Evolutionary conservation across 1,140 invertebrate species (phyloP), one percentile per base, ranked within the genome.

Genomic region (Drosophila nigrodunni): DNA sequence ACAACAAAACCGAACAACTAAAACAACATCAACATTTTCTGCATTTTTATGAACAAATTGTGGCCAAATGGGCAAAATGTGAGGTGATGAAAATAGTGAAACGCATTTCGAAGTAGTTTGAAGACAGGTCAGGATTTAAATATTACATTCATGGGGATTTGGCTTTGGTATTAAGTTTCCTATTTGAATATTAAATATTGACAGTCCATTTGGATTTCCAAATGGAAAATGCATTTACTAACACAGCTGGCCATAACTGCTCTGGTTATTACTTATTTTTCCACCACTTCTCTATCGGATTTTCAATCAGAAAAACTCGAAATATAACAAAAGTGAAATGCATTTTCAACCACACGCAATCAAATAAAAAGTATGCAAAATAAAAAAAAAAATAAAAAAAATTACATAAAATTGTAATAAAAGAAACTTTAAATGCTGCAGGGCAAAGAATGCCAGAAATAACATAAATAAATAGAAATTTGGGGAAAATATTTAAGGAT

Each of bases 1-100:
- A 65, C 9, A 35, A 50, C n/a, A 18, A 52, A 37, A 46, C 49
- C 50, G 44, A 80, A 43, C 78, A 76, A 60, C 15, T n/a, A 10
- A 10, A 13, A 10, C 15, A 44, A 59, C 10, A 41, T 34, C 41
- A 21, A 21, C 37, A 80, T 49, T 77, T 80, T 72, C 77, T 73
- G 78, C 74, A 82, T 81, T 81, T 77, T 44, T 80, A 67, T 78
- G 47, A 39, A 49, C 21, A 30, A 7, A 55, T 54, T 34, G 9
- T 37, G 25, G 25, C 3, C 49, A 49, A 46, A 58, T 47, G 15
- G 46, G 41, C 1, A n/a, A 43, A 18, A 7, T 18, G 13, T 15
- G 46, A 21, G 6, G 6, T 13, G n/a, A 1, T 15, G 58, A 64
- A 49, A 61, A 61, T 21, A 52, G 39, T 50, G 44, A 49, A 58